Conservation (phyloP, 2,113 vertebrate species). For the Poeciliopsis retropinna region DNA sequence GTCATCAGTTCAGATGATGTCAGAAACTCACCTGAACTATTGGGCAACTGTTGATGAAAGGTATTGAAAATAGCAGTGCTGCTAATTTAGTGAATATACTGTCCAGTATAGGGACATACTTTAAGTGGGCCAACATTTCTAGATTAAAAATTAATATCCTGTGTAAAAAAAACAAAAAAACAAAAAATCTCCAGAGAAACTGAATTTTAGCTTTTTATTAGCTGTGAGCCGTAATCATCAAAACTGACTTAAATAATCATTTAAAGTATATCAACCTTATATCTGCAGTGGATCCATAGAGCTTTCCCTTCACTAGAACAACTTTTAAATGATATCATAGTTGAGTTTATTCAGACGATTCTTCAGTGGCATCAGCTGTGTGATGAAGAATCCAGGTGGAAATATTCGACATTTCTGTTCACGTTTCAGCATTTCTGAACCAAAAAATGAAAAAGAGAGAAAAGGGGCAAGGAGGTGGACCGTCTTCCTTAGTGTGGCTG, state of each 20-base stretch:
- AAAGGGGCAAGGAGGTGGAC: not conserved
- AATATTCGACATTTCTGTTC: conserved; percentile 6
- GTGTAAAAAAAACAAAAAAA: not conserved
- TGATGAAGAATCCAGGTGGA: conserved; percentile 29
- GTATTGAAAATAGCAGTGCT: too few species aligned
- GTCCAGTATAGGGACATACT: too few species aligned
- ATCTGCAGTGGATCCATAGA: not conserved
- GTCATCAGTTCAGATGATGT: too few species aligned
- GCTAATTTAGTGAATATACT: too few species aligned
- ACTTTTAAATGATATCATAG: not conserved
- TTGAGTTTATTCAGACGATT: not conserved
- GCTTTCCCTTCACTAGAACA: not conserved
- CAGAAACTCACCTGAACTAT: too few species aligned
- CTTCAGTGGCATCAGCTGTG: not conserved
- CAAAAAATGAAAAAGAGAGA: not conserved
- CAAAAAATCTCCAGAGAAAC: not conserved
- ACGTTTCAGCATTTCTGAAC: conserved; percentile 3
- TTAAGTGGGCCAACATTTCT: not conserved
- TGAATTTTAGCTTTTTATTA: not conserved
- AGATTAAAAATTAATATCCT: not conserved
- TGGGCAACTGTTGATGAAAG: too few species aligned
- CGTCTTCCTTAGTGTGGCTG: conserved; percentile 5
- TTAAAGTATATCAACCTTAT: not conserved
- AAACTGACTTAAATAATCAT: not conserved
- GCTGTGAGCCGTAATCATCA: not conserved